Conservation (phyloP, 2,113 vertebrate species). For the Tupaia chinensis region DNA sequence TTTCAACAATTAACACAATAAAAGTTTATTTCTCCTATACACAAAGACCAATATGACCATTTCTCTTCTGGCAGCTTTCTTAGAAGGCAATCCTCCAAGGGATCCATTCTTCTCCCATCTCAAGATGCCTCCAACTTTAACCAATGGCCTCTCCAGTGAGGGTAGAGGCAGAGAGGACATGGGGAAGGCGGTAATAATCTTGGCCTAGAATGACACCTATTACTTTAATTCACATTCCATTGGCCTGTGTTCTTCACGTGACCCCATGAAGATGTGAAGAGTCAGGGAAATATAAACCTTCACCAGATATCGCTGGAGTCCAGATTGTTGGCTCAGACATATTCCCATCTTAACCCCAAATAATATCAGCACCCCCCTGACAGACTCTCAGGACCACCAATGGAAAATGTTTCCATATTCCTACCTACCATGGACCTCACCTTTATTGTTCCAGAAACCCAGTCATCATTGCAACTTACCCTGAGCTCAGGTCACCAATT, state of each 20-base stretch:
- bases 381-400: neutral
- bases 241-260: neutral
- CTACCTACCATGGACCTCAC: neutral
- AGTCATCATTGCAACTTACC: neutral
- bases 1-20: neutral
- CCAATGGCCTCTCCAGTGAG: neutral
- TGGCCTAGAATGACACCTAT: neutral
- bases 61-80: neutral
- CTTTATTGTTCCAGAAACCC: neutral
- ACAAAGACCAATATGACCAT: neutral
- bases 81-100: neutral
- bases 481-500: neutral
- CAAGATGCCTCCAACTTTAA: neutral
- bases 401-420: neutral
- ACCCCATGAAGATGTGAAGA: neutral
- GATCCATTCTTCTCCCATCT: neutral
- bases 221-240: neutral
- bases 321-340: neutral
- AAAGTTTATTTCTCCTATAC: conserved; percentile 7
- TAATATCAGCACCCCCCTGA: neutral
- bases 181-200: neutral
- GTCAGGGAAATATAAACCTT: neutral
- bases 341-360: neutral
- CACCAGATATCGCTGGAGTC: neutral
- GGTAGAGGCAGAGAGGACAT: neutral